Evolutionary conservation across 1,140 invertebrate genomes (phyloP).

Genomic region (Orchesella cincta): DNA sequence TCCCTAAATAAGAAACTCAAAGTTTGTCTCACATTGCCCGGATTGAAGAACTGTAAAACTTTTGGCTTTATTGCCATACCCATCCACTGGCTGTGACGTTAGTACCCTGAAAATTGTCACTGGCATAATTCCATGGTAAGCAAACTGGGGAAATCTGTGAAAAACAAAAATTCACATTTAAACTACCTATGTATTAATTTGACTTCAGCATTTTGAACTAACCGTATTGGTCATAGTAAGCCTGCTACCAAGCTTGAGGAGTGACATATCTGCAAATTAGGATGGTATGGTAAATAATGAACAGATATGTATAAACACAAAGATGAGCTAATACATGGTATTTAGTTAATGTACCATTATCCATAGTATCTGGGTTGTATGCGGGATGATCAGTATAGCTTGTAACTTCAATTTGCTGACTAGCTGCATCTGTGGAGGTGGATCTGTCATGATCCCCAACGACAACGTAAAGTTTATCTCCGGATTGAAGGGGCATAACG

Average conservation of each 20-base stretch:
- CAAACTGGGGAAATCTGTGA: slow-evolving; percentile 38
- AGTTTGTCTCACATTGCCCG: slow-evolving; percentile 28
- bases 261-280: background rate
- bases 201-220: background rate
- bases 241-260: background rate
- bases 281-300: no score
- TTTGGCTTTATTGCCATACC: no score
- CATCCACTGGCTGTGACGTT: slow-evolving; percentile 3
- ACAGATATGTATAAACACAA: background rate
- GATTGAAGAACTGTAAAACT: slow-evolving; percentile 41
- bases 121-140: slow-evolving; percentile 39
- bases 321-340: slow-evolving; percentile 26
- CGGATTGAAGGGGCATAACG: background rate
- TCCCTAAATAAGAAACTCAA: slow-evolving; percentile 64
- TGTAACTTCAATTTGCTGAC: slow-evolving; percentile 31
- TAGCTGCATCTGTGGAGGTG: background rate
- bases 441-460: slow-evolving; percentile 44
- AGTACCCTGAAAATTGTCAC: slow-evolving; percentile 27
- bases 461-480: slow-evolving; percentile 35
- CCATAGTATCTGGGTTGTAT: slow-evolving; percentile 42
- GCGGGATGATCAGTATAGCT: slow-evolving; percentile 31
- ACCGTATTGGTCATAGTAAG: background rate
- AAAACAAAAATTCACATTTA: background rate
- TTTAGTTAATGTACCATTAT: slow-evolving; percentile 43
- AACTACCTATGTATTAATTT: background rate